Evolutionary conservation across 2,888 invertebrate genomes (phyloP).

Genomic region (Diploptera punctata): DNA sequence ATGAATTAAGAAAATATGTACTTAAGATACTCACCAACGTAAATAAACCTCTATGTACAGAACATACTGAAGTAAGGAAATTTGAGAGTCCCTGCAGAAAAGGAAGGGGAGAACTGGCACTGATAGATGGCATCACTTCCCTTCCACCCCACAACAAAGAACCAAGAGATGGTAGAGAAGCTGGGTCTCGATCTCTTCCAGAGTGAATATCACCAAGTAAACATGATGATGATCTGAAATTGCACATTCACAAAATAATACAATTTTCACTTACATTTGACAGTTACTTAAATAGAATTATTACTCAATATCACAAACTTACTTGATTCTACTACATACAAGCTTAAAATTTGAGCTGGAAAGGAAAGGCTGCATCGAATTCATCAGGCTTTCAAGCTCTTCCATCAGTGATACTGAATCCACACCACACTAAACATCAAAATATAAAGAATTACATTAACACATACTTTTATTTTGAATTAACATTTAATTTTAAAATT

Average conservation of each 20-base stretch:
- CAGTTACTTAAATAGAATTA: not conserved
- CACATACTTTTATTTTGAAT: too few relatives aligned
- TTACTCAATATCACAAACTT: not conserved
- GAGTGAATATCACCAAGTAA: conserved; percentile 32
- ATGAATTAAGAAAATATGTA: too few relatives aligned
- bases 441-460: too few relatives aligned
- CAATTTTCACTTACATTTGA: not conserved
- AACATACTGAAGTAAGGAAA: conserved; percentile 32
- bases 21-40: too few relatives aligned
- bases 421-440: conserved; percentile 17
- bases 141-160: conserved; percentile 45
- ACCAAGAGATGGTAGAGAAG: conserved; percentile 46
- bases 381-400: conserved; percentile 8
- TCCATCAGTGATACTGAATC: conserved; percentile 22
- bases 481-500: too few relatives aligned
- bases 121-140: conserved; percentile 43
- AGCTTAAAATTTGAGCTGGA: conserved; percentile 15
- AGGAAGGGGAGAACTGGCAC: conserved; percentile 44
- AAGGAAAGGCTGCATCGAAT: not conserved
- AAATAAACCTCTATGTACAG: conserved; percentile 6
- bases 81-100: conserved; percentile 44
- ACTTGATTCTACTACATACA: conserved; percentile 24
- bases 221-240: conserved; percentile 38
- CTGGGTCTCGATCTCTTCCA: conserved; percentile 45
- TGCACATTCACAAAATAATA: not conserved